Evolutionary conservation across 2,113 vertebrate species (phyloP).

Genomic region (Clarias batrachus): DNA sequence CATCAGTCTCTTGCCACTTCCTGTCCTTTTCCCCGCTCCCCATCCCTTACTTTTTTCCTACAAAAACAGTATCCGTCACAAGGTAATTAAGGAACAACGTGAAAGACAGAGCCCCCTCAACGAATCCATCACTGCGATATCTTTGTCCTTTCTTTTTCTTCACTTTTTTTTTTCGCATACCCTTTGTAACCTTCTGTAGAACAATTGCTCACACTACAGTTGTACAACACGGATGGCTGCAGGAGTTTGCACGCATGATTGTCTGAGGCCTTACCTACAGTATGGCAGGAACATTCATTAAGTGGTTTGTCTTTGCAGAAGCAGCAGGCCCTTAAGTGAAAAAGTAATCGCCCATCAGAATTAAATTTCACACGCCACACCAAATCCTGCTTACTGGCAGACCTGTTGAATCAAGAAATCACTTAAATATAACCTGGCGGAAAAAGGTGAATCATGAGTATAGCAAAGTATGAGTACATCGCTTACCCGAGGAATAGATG

Average conservation of each 20-base stretch:
- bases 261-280: not conserved
- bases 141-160: not conserved
- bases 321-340: too few species aligned
- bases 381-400: too few species aligned
- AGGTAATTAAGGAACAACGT: slow-evolving; percentile 62
- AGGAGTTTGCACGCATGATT: not conserved
- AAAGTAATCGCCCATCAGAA: too few species aligned
- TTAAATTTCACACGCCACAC: too few species aligned
- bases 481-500: too few species aligned
- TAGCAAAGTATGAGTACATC: too few species aligned
- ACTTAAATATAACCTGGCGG: too few species aligned
- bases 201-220: not conserved
- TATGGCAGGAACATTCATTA: not conserved
- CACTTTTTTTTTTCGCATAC: not conserved
- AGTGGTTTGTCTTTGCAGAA: not conserved
- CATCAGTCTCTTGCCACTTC: slow-evolving; percentile 45
- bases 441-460: too few species aligned
- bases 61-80: slow-evolving; percentile 25
- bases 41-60: slow-evolving; percentile 4
- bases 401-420: too few species aligned
- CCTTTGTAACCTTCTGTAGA: slow-evolving; percentile 4
- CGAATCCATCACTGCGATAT: slow-evolving; percentile 17
- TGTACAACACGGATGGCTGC: not conserved
- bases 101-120: slow-evolving; percentile 48
- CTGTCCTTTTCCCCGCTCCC: slow-evolving; percentile 28